Conservation (phyloP, 2,113 vertebrate genomes). For the Notarius lentiginosus region DNA sequence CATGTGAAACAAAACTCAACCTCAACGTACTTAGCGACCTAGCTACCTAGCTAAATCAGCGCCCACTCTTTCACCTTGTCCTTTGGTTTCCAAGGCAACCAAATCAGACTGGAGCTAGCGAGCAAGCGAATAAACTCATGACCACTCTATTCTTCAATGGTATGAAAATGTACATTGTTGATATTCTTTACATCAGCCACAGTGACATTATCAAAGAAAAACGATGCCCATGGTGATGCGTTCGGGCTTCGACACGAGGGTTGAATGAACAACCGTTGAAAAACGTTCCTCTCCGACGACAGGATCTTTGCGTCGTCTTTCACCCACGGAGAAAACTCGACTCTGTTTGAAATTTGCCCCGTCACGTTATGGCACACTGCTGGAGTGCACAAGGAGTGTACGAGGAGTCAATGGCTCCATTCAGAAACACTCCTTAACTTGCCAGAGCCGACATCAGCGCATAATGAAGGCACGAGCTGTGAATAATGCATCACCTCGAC, state of each 20-base stretch:
- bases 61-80: too few relatives aligned
- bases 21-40: too few relatives aligned
- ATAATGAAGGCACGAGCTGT: conserved; percentile 75
- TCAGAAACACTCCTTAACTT: conserved; percentile 71
- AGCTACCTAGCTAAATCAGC: too few relatives aligned
- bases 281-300: too few relatives aligned
- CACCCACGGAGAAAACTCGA: conserved; percentile 62
- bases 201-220: neutral
- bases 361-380: conserved; percentile 59
- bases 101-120: neutral
- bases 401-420: conserved; percentile 67
- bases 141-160: neutral
- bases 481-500: conserved; percentile 72
- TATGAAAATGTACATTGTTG: neutral
- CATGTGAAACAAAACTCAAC: too few relatives aligned
- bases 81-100: neutral
- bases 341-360: conserved; percentile 61
- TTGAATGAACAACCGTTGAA: neutral
- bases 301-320: conserved; percentile 62
- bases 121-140: neutral
- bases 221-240: neutral
- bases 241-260: neutral
- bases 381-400: conserved; percentile 39
- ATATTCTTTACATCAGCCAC: neutral
- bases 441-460: conserved; percentile 67